Evolutionary conservation across 2,113 vertebrate genomes (phyloP).

Genomic region (Scophthalmus maximus): DNA sequence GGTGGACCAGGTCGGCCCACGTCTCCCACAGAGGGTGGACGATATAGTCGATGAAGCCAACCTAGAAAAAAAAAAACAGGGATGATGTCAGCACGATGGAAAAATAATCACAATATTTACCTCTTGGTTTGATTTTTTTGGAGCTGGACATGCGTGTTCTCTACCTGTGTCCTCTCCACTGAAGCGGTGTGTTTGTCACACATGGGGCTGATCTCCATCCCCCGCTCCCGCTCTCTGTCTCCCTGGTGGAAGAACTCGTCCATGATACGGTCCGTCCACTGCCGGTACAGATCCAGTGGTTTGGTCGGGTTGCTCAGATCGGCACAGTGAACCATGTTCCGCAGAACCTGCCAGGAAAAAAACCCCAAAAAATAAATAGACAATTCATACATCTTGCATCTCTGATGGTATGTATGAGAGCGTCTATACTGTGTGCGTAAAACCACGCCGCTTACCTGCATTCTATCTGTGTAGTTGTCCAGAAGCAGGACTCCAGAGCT

Average conservation of each 20-base stretch:
- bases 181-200: conserved; percentile 98
- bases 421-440: neutral
- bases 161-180: conserved; percentile 97
- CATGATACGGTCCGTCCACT: conserved; percentile 99
- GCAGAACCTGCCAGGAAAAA: conserved; percentile 88
- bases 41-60: conserved; percentile 98
- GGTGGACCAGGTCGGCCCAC: conserved; percentile 98
- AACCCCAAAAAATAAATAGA: fast-evolving
- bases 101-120: neutral
- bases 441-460: conserved; percentile 86
- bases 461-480: conserved; percentile 97
- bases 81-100: neutral
- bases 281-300: conserved; percentile 94
- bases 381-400: neutral
- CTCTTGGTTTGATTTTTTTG: neutral
- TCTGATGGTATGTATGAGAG: neutral
- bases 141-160: neutral
- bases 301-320: conserved; percentile 98
- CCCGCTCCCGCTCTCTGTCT: conserved; percentile 93
- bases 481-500: conserved; percentile 96
- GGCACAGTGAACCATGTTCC: conserved; percentile 98
- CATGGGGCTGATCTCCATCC: conserved; percentile 99
- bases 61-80: conserved; percentile 76
- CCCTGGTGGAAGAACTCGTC: conserved; percentile 99
- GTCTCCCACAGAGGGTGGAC: conserved; percentile 99